Evolutionary conservation across 2,797 vertebrate genomes (phyloP), one percentile per base, ranked within the genome.

Genomic region (Poecilia velifera): DNA sequence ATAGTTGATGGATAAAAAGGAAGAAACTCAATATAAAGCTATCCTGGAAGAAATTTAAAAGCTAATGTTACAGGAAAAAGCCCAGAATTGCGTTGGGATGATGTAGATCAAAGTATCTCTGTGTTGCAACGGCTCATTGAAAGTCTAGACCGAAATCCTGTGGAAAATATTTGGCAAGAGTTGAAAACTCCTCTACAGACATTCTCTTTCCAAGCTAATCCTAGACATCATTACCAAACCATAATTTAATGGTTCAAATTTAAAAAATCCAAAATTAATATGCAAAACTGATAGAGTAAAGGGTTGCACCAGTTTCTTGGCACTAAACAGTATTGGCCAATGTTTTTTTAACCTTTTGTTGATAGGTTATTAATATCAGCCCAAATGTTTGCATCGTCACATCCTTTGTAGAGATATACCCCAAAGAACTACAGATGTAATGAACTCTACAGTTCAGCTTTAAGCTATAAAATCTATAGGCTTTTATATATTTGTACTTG

Each of bases 371-470:
- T 51, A 22, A 51, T 22, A 51, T 51, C 2, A 22, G 49, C 49
- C 7, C 20, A 53, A 8, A 25, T 53, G 0, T 22, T 53, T 25
- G 7, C 22, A 51, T 7, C 22, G 2, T 22, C 49, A 22, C 49
- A 51, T 22, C 49, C 49, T 20, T 57, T n/a, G n/a, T 59, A 28
- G 57, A 62, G 31, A 62, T 4, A 18, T 8, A 62, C 2, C 28
- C 14, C 16, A 62, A 18, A 62, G 57, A 62, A 16, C n/a, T 16
- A 5, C 13, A 16, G 57, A 31, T 28, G 87, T 89, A 94, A 91
- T 90, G 89, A 91, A 88, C 88, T 83, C 79, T 75, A 86, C 36
- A 43, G 80, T 88, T 82, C 76, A 82, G 76, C 85, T 89, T 88
- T 87, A 84, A 89, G 91, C 90, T 90, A 74, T 78, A 83, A 41